phyloP scores from a whole-genome alignment of 2,113 vertebrate genomes.

The Entelurus aequoreus region DNA sequence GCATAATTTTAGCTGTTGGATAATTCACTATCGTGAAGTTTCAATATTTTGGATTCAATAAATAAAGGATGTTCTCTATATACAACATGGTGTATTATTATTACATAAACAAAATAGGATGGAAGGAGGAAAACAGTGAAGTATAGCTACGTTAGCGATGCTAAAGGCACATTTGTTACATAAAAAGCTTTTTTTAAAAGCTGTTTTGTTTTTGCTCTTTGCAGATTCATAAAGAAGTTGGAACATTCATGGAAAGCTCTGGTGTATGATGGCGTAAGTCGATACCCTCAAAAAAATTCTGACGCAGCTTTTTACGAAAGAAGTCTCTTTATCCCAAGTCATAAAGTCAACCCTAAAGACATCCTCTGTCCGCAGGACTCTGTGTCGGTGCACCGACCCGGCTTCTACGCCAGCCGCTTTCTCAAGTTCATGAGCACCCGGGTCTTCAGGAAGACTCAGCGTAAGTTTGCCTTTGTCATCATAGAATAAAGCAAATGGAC shows the following conservation, averaged over 20 bases:
- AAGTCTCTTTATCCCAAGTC: slow-evolving; percentile 25
- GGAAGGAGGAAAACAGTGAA: too few relatives aligned
- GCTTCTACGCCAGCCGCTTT: slow-evolving; percentile 96
- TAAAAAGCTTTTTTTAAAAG: slow-evolving; percentile 9
- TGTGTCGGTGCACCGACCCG: slow-evolving; percentile 91
- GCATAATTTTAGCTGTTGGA: too few relatives aligned
- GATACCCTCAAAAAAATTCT: slow-evolving; percentile 21
- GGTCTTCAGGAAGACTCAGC: slow-evolving; percentile 92
- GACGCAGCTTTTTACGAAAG: slow-evolving; percentile 43
- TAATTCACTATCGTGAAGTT: too few relatives aligned
- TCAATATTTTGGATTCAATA: too few relatives aligned
- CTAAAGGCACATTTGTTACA: slow-evolving; percentile 5
- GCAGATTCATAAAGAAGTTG: slow-evolving; percentile 95
- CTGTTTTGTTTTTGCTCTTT: slow-evolving; percentile 27
- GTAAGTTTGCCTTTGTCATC: slow-evolving; percentile 75
- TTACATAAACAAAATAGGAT: too few relatives aligned
- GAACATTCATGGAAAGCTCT: slow-evolving; percentile 99
- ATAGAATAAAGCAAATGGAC: neutral
- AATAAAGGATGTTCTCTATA: too few relatives aligned
- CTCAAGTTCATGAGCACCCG: slow-evolving; percentile 95
- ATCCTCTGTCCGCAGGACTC: slow-evolving; percentile 77
- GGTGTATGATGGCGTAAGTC: slow-evolving; percentile 93
- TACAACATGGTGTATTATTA: too few relatives aligned
- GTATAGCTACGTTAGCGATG: neutral
- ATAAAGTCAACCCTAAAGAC: slow-evolving; percentile 1